Base-by-base conservation (phyloP, 2,797 vertebrate species). In the Mergus octosetaceus region DNA sequence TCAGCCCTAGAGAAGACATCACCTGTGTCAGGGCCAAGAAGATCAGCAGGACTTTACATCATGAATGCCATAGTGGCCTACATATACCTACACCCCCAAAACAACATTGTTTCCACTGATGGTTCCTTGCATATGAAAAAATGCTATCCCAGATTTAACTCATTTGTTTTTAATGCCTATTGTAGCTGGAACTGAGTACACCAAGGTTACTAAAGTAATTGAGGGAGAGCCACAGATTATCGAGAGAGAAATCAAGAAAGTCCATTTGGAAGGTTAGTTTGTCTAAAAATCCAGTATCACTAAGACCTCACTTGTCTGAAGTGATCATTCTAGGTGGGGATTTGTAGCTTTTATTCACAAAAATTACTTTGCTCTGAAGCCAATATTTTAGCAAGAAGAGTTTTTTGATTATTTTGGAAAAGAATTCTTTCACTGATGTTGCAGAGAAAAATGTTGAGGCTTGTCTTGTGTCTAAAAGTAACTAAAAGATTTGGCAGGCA, bases 201-300 rank as follows among this genome's bases (percentile, higher is more conserved):
- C 95, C 93, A 96, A 98, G 95, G 95, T 92, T 96, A 95, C 94
- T 85, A 96, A 96, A 96, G 66, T 95, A 96, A 96, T 97, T 96
- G 94, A 98, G 94, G 86, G 86, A 95, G 87, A 96, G 36, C 93
- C 94, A 94, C 80, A 97, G 84, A 75, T 90, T 95, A 94, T 96
- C 66, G 92, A 97, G 65, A 95, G 91, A 96, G 96, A 96, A 97
- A 94, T 97, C 94, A 97, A 95, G 91, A 71, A 92, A 93, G 58
- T 96, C 66, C 94, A 94, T 95, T 95, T 90, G 87, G 96, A 97
- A 97, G 95, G 93, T 98, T 96, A 97, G 97, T 97, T 93, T 94
- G 32, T 73, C 71, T 90, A 77, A 66, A 90, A 91, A 61, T 73
- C 27, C 53, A 79, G 60, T 79, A n/a, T 68, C 85, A 39, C 76